Evolutionary conservation across 2,113 vertebrate species (phyloP).

Genomic region (Indri indri): DNA sequence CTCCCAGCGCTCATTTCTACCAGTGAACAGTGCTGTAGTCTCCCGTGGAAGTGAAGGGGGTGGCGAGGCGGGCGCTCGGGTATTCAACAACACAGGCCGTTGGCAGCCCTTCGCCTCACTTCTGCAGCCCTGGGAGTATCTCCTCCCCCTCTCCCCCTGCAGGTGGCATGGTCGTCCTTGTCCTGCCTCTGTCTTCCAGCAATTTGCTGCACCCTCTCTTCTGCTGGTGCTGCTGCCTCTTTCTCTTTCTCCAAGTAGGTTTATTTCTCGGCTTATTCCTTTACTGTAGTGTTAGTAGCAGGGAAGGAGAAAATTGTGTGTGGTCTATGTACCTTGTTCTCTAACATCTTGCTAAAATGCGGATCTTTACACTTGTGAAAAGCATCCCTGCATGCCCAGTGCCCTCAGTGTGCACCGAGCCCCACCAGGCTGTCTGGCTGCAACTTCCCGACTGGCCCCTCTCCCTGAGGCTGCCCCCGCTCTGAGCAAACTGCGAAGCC

Average conservation of each 20-base stretch:
- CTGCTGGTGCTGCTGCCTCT: neutral
- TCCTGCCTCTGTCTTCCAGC: neutral
- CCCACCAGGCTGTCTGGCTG: neutral
- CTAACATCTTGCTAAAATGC: neutral
- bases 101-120: too few relatives aligned
- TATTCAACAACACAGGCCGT: too few relatives aligned
- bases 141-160: too few relatives aligned
- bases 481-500: neutral
- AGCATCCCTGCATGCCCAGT: too few relatives aligned
- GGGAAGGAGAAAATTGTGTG: neutral
- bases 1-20: too few relatives aligned
- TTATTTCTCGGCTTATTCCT: neutral
- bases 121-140: too few relatives aligned
- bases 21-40: neutral
- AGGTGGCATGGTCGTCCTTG: neutral
- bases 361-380: neutral
- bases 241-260: neutral
- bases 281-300: neutral
- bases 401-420: too few relatives aligned
- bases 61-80: too few relatives aligned
- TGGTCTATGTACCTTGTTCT: neutral
- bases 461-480: neutral
- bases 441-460: neutral
- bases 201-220: too few relatives aligned
- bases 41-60: too few relatives aligned